Base-by-base conservation (phyloP, 2,113 vertebrate genomes). In the Anthoscopus minutus region DNA sequence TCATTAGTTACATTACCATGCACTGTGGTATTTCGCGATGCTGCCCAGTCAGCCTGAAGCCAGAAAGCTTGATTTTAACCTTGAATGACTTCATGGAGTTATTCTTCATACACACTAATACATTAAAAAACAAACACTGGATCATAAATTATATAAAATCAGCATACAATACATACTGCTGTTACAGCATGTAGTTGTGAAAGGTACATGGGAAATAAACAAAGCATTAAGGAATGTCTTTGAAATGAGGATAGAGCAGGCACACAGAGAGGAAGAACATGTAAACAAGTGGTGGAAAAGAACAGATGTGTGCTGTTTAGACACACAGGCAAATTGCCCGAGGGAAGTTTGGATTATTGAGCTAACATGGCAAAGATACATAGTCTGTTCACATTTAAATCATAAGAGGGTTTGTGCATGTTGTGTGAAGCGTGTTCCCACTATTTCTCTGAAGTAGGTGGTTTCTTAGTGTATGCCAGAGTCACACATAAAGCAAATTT, bases 231-330 rank as follows among this genome's bases (percentile, higher is more conserved):
- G 81, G 85, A 88, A 89, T 76, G 51, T 61, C 77, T 88, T 90
- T 93, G 76, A 88, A 95, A 81, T 51, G 13, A 92, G 35, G 37
- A 72, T 61, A 66, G 30, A 70, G 66, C 44, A 45, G 65, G 69
- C 83, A 91, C 77, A 60, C 22, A 47, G 51, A 67, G 74, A 85
- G 44, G 91, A 96, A 83, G 92, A 78, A 79, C 73, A 91, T 69
- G 73, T 93, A 95, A 96, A 93, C 88, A 95, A 92, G 81, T 64
- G 64, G 61, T 87, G 93, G 92, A 69, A 94, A 85, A 89, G 94
- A 96, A 65, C 96, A 96, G 96, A 94, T 96, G 96, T 87, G 71
- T 88, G 77, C 88, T 92, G 69, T 87, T 96, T 57, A 86, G 90
- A 87, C 70, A 86, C 86, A 87, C 67, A 87, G 91, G 86, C 93